Percentiles rank a stretch among this genome's conserved stretches.
Conservation (phyloP, 2,113 vertebrate species). For the Procapra przewalskii region DNA sequence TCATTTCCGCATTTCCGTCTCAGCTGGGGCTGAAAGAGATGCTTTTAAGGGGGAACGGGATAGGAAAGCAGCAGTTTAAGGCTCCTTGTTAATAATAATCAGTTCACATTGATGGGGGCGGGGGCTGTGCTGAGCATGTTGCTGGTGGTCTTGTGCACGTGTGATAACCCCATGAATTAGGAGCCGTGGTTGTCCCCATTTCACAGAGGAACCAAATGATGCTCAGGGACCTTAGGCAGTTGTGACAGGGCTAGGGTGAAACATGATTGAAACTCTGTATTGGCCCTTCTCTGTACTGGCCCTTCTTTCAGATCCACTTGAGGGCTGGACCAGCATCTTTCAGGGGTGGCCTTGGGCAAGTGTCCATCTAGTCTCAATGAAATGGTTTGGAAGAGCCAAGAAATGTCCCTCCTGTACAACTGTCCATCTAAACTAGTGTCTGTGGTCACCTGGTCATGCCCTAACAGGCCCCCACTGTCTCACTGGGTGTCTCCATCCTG, state of each 20-base stretch:
- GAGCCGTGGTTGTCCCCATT: neutral
- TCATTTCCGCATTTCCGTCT: neutral
- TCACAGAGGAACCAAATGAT: neutral
- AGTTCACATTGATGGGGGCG: accelerated
- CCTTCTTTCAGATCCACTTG: neutral
- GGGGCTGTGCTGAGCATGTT: accelerated
- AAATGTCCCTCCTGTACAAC: neutral
- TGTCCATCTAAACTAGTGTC: neutral
- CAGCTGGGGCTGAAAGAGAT: neutral
- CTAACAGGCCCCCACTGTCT: neutral
- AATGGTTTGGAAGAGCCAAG: neutral
- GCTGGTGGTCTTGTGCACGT: accelerated
- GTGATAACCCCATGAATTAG: accelerated
- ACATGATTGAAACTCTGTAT: neutral
- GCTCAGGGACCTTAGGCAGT: neutral
- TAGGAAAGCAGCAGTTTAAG: neutral
- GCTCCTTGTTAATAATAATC: neutral
- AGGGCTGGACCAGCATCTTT: neutral
- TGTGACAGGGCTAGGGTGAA: neutral
- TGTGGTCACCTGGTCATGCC: accelerated
- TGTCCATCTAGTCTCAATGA: neutral
- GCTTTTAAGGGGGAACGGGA: accelerated
- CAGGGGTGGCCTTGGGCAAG: neutral
- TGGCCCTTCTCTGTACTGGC: neutral
- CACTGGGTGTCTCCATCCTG: neutral